A percentile compares a stretch with the other conserved stretches of the same genome.
These are phyloP conservation scores for Dioctria linearis DNA, from an alignment of 2,888 invertebrate genomes.

Conservation along the genomic window DNA sequence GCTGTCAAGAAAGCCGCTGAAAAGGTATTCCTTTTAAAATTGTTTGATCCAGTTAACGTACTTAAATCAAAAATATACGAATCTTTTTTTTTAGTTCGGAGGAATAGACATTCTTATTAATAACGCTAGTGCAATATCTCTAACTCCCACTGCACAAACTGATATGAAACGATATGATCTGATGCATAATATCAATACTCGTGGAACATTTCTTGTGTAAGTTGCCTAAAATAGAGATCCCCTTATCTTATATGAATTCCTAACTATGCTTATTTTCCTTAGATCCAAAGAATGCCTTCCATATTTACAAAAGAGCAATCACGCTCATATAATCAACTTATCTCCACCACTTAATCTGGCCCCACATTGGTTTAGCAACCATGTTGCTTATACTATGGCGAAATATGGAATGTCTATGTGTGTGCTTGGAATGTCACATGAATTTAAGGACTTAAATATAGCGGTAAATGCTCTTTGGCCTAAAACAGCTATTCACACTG, in stretches of 20 bases:
- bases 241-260: constrained; percentile 40
- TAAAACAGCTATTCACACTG: constrained; percentile 92
- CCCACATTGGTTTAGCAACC: constrained; percentile 89
- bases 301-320: constrained; percentile 85
- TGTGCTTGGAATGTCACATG: constrained; percentile 96
- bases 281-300: constrained; percentile 94
- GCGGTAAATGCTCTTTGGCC: constrained; percentile 99
- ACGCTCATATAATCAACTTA: constrained; percentile 95
- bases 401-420: constrained; percentile 99
- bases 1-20: constrained; percentile 80
- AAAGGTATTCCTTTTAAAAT: constrained; percentile 63
- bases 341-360: constrained; percentile 95
- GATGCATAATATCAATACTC: constrained; percentile 94
- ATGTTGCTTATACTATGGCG: constrained; percentile 98
- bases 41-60: not conserved
- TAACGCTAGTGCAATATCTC: constrained; percentile 95
- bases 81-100: constrained; percentile 78
- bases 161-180: constrained; percentile 97
- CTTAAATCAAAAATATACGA: not conserved
- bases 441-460: constrained; percentile 86
- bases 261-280: not conserved
- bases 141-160: constrained; percentile 86
- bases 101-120: constrained; percentile 96
- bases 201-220: constrained; percentile 96
- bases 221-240: constrained; percentile 64